Evolutionary conservation across 1,140 invertebrate species (phyloP), one percentile per base, ranked within the genome.

Genomic region (Conus betulinus): DNA sequence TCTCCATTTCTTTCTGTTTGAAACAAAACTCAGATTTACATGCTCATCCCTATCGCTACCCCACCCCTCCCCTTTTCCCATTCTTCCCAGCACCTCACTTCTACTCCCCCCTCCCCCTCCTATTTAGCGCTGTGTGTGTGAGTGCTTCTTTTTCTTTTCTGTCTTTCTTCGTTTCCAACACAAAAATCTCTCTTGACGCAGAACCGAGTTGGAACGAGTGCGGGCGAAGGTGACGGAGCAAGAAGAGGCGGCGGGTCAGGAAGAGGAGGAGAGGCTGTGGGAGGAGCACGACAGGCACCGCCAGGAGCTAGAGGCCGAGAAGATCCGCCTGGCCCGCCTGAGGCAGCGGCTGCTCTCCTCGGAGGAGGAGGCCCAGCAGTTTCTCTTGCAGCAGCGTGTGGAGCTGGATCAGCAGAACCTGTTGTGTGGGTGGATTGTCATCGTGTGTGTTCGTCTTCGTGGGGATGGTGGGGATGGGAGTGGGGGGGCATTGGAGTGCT

Each of bases 241-340:
- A 7, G 92, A 93, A 78, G 93, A 93, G 67, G 39, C 39, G n/a
- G 84, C 83, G 15, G 88, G 91, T 39, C 90, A 92, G 71, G 89
- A 91, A 52, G 85, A 89, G 55, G 94, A 94, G 81, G 93, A 95
- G 85, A 89, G 93, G 67, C 89, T 95, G 89, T 93, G 90, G 87
- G 53, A 79, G 27, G 81, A 89, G 74, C 93, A 94, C 84, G 91
- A 93, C 60, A 60, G 88, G 51, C 91, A 92, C 52, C 89, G 87
- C 60, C 81, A 88, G 4, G 93, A 95, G 39, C 91, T 94, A 13
- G 91, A 95, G 63, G 87, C 90, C 63, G 91, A 94, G 88, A 91
- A 87, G 67, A 89, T 83, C 13, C 84, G 87, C 27, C 90, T 94
- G 55, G 78, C 23, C 20, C 63, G 76, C 17, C 84, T 92, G 39